These are phyloP conservation scores for Ariolimax columbianus DNA, from an alignment of 2,888 invertebrate genomes.

Conservation along the genomic window DNA sequence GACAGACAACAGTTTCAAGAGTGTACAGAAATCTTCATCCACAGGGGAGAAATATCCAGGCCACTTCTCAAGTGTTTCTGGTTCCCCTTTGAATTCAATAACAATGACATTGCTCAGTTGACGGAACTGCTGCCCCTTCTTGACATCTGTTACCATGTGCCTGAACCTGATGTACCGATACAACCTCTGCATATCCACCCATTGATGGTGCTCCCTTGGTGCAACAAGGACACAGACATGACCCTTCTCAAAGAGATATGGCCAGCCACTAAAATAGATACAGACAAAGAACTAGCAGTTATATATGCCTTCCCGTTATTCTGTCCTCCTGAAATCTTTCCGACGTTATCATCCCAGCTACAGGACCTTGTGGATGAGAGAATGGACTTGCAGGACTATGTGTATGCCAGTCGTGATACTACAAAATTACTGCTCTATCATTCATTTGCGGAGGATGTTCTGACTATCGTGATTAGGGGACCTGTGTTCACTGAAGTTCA, in stretches of 20 bases:
- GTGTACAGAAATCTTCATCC: constrained; percentile 65
- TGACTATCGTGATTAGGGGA: constrained; percentile 55
- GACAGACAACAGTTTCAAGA: constrained; percentile 67
- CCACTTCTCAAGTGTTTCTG: constrained; percentile 74
- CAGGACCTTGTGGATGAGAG: constrained; percentile 68
- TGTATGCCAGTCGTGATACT: constrained; percentile 65
- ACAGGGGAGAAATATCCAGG: constrained; percentile 73
- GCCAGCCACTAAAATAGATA: constrained; percentile 56
- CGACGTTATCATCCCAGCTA: constrained; percentile 60
- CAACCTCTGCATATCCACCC: constrained; percentile 64
- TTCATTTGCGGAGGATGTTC: constrained; percentile 34
- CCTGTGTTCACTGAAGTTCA: constrained; percentile 55
- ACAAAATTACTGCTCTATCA: constrained; percentile 61
- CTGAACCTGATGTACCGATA: constrained; percentile 69
- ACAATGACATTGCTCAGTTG: constrained; percentile 66
- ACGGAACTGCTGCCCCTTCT: constrained; percentile 71
- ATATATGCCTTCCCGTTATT: constrained; percentile 62
- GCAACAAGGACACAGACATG: constrained; percentile 64
- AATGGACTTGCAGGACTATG: constrained; percentile 72
- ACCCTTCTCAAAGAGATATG: constrained; percentile 62
- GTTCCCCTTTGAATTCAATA: constrained; percentile 70
- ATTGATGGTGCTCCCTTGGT: constrained; percentile 74
- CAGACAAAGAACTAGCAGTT: constrained; percentile 57
- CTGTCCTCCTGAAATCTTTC: constrained; percentile 69
- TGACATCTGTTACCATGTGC: constrained; percentile 74